Evolutionary conservation across 2,113 vertebrate genomes (phyloP), one percentile per base, ranked within the genome.

Genomic region (Megaceryle torquata): DNA sequence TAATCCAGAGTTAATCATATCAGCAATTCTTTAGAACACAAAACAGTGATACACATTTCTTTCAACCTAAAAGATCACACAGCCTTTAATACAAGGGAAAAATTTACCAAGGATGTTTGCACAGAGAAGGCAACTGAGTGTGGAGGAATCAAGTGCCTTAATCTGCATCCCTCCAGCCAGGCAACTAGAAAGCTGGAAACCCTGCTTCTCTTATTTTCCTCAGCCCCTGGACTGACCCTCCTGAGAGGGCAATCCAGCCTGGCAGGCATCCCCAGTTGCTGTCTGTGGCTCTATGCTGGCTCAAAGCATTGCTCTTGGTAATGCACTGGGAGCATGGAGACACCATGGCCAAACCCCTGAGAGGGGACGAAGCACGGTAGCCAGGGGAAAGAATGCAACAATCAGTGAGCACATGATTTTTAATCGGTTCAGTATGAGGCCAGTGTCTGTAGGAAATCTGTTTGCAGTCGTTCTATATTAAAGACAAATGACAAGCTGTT

Each of bases 401-500:
- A 72, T 94, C 91, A 31, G 21, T 74, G 86, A 69, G 72, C 60
- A 28, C 54, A 82, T 1, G 4, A 57, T 90, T 91, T 88, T 91
- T 85, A 94, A 97, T 18, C 65, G 69, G 90, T 60, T 88, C 95
- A 95, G 1, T 78, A 13, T 78, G 84, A 48, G 70, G 43, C 69
- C 86, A 69, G 83, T 71, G 88, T 86, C 94, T 88, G 82, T 24
- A 84, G 91, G 87, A 96, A 96, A 96, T 86, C 64, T 95, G 91
- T 88, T 95, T 95, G 82, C 68, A 92, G 82, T 89, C 13, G 1
- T 43, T 91, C 79, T 14, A 44, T 68, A 41, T 75, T 93, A 44
- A 85, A 93, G 79, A 85, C 86, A 86, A 96, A 96, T 41, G 81
- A 79, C 94, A 96, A 91, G 72, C 88, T 88, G 46, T 80, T 97